Conservation (phyloP, 2,888 invertebrate genomes). For the Leptopilina drosophilae region DNA sequence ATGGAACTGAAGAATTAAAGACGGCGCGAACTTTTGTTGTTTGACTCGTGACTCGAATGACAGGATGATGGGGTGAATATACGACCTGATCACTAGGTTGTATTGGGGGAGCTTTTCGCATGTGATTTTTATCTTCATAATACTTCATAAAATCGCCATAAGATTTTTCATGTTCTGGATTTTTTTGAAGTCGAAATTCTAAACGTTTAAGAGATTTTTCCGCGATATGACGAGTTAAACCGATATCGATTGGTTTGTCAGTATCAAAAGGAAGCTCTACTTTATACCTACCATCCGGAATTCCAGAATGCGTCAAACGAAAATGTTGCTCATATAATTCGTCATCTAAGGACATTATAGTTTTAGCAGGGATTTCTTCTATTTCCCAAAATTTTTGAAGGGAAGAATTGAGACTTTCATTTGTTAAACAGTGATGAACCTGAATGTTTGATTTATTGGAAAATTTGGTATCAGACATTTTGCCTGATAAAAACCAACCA, state of each 20-base stretch:
- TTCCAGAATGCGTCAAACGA: neutral
- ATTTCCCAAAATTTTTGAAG: slow-evolving; percentile 27
- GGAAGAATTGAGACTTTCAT: neutral
- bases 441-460: neutral
- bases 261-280: neutral
- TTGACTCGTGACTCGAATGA: slow-evolving; percentile 50
- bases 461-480: neutral
- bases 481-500: neutral
- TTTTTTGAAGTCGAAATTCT: neutral
- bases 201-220: neutral
- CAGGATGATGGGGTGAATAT: slow-evolving; percentile 61
- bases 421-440: neutral
- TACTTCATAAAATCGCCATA: neutral
- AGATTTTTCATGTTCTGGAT: neutral
- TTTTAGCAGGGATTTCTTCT: neutral
- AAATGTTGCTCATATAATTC: neutral
- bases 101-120: neutral
- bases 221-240: neutral
- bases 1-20: slow-evolving; percentile 60
- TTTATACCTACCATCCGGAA: neutral
- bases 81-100: neutral
- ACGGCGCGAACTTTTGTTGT: slow-evolving; percentile 63
- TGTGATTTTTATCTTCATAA: neutral
- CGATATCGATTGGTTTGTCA: neutral
- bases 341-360: neutral